A percentile compares a stretch with the other conserved stretches of the same genome.
These are phyloP conservation scores for Phyllotreta striolata DNA, from an alignment of 2,888 invertebrate species.

Conservation along the genomic window DNA sequence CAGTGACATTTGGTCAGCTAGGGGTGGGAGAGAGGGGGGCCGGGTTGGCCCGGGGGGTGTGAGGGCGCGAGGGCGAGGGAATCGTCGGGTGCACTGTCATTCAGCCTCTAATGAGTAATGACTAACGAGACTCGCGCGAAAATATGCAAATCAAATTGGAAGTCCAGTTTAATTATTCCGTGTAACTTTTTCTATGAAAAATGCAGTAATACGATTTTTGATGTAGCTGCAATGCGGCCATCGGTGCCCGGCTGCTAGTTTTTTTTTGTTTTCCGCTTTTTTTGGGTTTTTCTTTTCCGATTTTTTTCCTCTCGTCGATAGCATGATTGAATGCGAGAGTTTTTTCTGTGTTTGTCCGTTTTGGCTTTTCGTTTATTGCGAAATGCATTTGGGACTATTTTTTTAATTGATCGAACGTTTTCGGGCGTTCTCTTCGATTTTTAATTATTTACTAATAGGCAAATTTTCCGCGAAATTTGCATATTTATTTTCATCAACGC, in stretches of 20 bases:
- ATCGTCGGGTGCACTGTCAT: constrained; percentile 56
- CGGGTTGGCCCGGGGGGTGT: constrained; percentile 36
- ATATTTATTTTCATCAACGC: too few relatives aligned
- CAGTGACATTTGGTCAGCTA: constrained; percentile 58
- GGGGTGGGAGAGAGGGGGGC: constrained; percentile 44
- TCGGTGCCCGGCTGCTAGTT: constrained; percentile 15
- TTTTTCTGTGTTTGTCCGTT: constrained; percentile 36
- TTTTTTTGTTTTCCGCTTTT: constrained; percentile 31
- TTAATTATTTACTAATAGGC: constrained; percentile 2
- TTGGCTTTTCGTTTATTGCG: constrained; percentile 28
- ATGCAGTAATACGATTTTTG: constrained; percentile 55
- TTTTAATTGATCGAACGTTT: constrained; percentile 33
- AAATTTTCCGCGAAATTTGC: neutral
- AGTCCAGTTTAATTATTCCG: constrained; percentile 61
- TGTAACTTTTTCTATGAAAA: constrained; percentile 53
- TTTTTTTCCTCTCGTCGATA: constrained; percentile 42
- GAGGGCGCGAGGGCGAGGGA: constrained; percentile 21
- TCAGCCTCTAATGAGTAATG: constrained; percentile 62
- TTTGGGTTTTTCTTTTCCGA: constrained; percentile 31
- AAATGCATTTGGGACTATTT: constrained; percentile 27
- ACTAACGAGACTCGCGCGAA: constrained; percentile 62
- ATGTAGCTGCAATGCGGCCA: constrained; percentile 45
- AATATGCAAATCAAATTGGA: constrained; percentile 64
- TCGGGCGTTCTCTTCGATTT: constrained; percentile 16
- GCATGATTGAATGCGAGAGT: constrained; percentile 43